Conservation (phyloP, 1,140 invertebrate genomes). For the Procambarus virginalis region DNA sequence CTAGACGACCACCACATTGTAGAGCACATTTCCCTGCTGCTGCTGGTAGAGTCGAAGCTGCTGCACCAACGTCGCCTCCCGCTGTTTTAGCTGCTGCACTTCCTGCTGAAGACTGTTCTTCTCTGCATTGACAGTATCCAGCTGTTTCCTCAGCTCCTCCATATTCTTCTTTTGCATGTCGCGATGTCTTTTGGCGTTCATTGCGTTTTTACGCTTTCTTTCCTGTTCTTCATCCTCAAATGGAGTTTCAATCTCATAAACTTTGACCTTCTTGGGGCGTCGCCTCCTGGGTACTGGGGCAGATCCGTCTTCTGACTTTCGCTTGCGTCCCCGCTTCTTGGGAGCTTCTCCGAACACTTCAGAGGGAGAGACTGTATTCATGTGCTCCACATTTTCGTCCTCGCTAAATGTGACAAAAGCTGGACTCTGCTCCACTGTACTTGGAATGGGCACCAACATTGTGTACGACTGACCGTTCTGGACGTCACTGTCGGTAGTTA, state of each 20-base stretch:
- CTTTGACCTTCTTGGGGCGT: not conserved
- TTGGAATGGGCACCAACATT: no score
- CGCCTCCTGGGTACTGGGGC: not conserved
- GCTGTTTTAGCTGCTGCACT: not conserved
- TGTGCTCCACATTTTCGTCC: not conserved
- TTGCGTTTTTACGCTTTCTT: constrained; percentile 31
- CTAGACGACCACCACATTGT: not conserved
- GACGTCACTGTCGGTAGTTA: not conserved
- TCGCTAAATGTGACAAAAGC: not conserved
- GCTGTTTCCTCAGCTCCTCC: not conserved
- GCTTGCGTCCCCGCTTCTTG: constrained; percentile 28
- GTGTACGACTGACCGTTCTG: no score
- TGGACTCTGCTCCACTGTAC: not conserved
- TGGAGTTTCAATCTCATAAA: constrained; percentile 7
- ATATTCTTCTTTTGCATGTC: constrained; percentile 15
- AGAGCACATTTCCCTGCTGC: not conserved
- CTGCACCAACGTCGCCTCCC: not conserved
- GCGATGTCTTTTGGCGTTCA: constrained; percentile 26
- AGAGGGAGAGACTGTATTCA: not conserved
- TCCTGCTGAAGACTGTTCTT: not conserved
- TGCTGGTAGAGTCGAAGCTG: not conserved
- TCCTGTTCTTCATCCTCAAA: constrained; percentile 10
- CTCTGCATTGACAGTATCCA: not conserved
- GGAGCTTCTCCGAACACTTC: not conserved
- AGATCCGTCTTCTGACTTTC: not conserved